phyloP scores from a whole-genome alignment of 2,797 vertebrate species.

The Chaetodon trifasciatus region DNA sequence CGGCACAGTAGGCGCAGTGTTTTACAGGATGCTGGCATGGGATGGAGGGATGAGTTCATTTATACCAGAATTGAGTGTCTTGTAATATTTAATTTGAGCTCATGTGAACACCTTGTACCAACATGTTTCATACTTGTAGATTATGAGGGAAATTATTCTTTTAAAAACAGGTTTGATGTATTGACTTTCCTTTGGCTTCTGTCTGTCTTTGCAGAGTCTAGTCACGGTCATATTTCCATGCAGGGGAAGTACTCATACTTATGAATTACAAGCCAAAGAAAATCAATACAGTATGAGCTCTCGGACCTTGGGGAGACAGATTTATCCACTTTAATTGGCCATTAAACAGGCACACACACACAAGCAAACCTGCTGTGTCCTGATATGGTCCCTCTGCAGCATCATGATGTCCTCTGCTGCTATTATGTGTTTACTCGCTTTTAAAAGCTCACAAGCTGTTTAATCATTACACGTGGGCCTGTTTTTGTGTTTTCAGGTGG shows the following conservation, averaged over 20 bases:
- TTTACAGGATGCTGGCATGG: not conserved
- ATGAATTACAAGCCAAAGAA: slow-evolving; percentile 21
- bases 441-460: not conserved
- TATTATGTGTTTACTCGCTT: not conserved
- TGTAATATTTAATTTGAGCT: slow-evolving; percentile 28
- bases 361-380: slow-evolving; percentile 8
- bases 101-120: not conserved
- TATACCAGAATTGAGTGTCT: not conserved
- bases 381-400: not conserved
- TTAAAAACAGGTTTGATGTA: slow-evolving; percentile 20
- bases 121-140: not conserved
- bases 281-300: slow-evolving; percentile 41
- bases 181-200: slow-evolving; percentile 5
- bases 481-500: slow-evolving; percentile 84
- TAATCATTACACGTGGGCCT: not conserved
- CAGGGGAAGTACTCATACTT: slow-evolving; percentile 2
- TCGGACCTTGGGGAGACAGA: slow-evolving; percentile 31
- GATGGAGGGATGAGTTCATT: slow-evolving; percentile 8
- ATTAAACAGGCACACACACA: slow-evolving; percentile 6
- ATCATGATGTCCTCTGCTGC: not conserved
- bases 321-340: slow-evolving; percentile 23
- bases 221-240: slow-evolving; percentile 32
- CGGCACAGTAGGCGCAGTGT: slow-evolving; percentile 28
- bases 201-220: slow-evolving; percentile 2
- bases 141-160: not conserved